Percentiles rank a stretch among this genome's conserved stretches.
Evolutionary conservation across 2,797 vertebrate genomes (phyloP).

Genomic region (Naso thynnoides): DNA sequence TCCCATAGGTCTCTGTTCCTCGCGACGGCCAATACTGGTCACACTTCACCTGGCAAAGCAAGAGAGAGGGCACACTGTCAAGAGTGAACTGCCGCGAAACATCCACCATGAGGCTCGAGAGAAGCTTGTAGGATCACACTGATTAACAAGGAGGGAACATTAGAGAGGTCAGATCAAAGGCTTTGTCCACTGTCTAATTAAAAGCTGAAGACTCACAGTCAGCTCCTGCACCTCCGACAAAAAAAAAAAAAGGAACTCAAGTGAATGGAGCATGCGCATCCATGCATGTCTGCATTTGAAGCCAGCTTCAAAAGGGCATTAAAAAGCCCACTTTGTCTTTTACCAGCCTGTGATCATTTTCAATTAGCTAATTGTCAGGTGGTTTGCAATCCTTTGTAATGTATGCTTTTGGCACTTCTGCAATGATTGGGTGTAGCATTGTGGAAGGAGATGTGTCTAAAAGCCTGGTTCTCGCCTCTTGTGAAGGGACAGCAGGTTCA

Average conservation of each 20-base stretch:
- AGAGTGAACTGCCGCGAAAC: conserved; percentile 43
- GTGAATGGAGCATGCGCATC: conserved; percentile 24
- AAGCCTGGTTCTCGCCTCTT: conserved; percentile 22
- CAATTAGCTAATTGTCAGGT: conserved; percentile 68
- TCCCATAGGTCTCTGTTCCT: conserved; percentile 87
- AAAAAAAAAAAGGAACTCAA: conserved; percentile 13
- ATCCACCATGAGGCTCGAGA: conserved; percentile 38
- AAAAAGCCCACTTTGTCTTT: conserved; percentile 65
- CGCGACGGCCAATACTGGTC: conserved; percentile 96
- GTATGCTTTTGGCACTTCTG: conserved; percentile 50
- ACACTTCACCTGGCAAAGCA: conserved; percentile 90
- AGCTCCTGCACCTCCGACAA: conserved; percentile 42
- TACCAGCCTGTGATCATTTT: conserved; percentile 67
- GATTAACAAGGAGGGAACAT: conserved; percentile 73
- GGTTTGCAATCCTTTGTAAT: conserved; percentile 60
- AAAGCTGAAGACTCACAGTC: conserved; percentile 58
- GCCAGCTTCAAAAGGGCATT: conserved; percentile 59
- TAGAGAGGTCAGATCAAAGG: conserved; percentile 74
- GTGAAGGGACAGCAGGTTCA: conserved; percentile 58
- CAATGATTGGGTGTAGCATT: conserved; percentile 39
- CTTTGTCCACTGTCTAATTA: conserved; percentile 74
- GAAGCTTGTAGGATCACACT: conserved; percentile 65
- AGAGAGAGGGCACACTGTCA: conserved; percentile 62
- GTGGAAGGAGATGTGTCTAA: conserved; percentile 57
- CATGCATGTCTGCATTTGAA: conserved; percentile 59